Conservation (phyloP, 2,113 vertebrate genomes). For the Laticauda laticaudata region DNA sequence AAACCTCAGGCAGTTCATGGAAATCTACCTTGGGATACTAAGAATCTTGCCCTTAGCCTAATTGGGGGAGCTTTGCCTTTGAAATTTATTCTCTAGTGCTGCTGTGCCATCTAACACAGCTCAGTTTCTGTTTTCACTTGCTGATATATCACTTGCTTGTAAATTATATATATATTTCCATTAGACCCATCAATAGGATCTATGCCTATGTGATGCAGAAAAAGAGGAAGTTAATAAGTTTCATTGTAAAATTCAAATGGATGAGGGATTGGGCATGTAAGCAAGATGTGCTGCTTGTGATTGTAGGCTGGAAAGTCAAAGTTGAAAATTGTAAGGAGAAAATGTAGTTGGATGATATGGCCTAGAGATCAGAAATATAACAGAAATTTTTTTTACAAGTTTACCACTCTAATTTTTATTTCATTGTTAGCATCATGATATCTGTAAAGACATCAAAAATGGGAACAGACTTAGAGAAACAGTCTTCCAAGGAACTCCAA, state of each 20-base stretch:
- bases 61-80: neutral
- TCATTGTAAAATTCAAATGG: neutral
- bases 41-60: neutral
- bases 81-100: neutral
- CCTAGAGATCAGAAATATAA: neutral
- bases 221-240: neutral
- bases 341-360: neutral
- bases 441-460: too few relatives aligned
- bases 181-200: neutral
- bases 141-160: neutral
- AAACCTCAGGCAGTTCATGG: neutral
- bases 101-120: neutral
- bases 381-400: neutral
- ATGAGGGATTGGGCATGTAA: neutral
- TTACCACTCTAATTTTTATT: neutral
- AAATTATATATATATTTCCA: neutral
- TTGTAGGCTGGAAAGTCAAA: neutral
- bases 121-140: neutral
- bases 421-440: neutral
- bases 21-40: neutral
- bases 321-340: neutral
- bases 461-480: neutral
- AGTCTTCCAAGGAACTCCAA: neutral
- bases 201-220: neutral
- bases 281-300: neutral